Evolutionary conservation across 2,113 vertebrate species (phyloP), one percentile per base, ranked within the genome.

Genomic region (Clarias macrocephalus): DNA sequence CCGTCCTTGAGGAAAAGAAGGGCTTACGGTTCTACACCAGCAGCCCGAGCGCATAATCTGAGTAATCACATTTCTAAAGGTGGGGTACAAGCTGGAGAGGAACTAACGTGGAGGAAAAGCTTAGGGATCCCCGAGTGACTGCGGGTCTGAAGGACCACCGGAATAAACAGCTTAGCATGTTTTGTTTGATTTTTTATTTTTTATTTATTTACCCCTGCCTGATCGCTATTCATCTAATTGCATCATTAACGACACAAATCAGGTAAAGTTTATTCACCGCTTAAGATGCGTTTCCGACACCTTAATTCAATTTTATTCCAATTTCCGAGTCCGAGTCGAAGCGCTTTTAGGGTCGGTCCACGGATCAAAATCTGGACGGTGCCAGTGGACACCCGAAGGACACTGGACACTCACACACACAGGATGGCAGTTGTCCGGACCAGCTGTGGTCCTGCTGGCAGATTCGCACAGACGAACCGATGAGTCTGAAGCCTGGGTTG

Each of bases 401-500:
- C 1, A 16, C 12, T 1, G 23, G 33, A 52, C 94, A 98, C 98
- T 98, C 95, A 99, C 98, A 92, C 94, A 99, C 97, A 95, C 98
- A 99, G 87, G 97, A 96, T 66, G 97, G 98, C 7, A 99, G 96
- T 1, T 96, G 96, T 80, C 97, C 97, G 30, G 98, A 99, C 98
- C 98, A 99, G 89, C 94, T 96, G 94, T 99, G 97, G 92, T 99
- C 97, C 88, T 99, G 98, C 56, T 99, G 98, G 88, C 98, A 99
- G 84, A 99, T 98, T 52, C 97, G 93, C 42, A 99, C 97, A 10
- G 98, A 99, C 65, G 98, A 99, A 13, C 98, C 98, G 86, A 99
- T 98, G 86, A 99, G 91, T 3, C 97, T 95, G 92, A 99, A 99
- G 54, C 98, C 98, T 19, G 97, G 96, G 89, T 94, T 99, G 91